phyloP scores from a whole-genome alignment of 2,888 invertebrate species.

The Hermaeophaga mercurialis region DNA sequence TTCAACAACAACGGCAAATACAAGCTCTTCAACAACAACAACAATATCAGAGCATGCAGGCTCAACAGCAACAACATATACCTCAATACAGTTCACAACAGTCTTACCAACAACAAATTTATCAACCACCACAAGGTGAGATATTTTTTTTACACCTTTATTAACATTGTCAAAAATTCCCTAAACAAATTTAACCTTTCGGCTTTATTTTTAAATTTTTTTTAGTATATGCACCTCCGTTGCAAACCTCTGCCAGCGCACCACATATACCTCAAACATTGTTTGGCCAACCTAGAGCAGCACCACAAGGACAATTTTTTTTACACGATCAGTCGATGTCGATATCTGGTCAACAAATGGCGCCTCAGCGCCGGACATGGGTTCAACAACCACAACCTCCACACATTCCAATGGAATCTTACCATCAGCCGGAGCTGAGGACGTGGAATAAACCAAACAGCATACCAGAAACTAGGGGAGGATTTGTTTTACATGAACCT shows the following conservation, averaged over 20 bases:
- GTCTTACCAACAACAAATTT: slow-evolving; percentile 59
- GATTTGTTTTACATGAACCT: slow-evolving; percentile 70
- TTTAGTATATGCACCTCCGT: slow-evolving; percentile 43
- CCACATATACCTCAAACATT: slow-evolving; percentile 62
- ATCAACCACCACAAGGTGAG: slow-evolving; percentile 62
- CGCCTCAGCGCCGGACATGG: slow-evolving; percentile 68
- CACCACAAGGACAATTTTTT: slow-evolving; percentile 71
- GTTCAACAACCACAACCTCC: slow-evolving; percentile 56
- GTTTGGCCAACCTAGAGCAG: slow-evolving; percentile 50
- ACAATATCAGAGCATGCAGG: slow-evolving; percentile 45
- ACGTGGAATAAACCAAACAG: slow-evolving; percentile 53
- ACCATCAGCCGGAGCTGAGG: slow-evolving; percentile 51
- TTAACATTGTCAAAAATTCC: not conserved
- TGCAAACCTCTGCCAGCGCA: slow-evolving; percentile 56
- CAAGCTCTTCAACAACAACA: slow-evolving; percentile 54
- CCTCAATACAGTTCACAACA: slow-evolving; percentile 50
- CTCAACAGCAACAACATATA: slow-evolving; percentile 42
- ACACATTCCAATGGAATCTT: slow-evolving; percentile 33
- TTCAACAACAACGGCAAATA: slow-evolving; percentile 56
- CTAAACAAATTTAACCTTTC: not conserved
- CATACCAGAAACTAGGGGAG: slow-evolving; percentile 50
- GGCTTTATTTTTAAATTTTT: slow-evolving; percentile 7
- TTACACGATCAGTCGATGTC: slow-evolving; percentile 67
- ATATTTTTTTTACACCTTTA: slow-evolving; percentile 18
- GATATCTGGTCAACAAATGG: slow-evolving; percentile 39